Conservation (phyloP, 2,113 vertebrate genomes). For the Brevimyrus niger region DNA sequence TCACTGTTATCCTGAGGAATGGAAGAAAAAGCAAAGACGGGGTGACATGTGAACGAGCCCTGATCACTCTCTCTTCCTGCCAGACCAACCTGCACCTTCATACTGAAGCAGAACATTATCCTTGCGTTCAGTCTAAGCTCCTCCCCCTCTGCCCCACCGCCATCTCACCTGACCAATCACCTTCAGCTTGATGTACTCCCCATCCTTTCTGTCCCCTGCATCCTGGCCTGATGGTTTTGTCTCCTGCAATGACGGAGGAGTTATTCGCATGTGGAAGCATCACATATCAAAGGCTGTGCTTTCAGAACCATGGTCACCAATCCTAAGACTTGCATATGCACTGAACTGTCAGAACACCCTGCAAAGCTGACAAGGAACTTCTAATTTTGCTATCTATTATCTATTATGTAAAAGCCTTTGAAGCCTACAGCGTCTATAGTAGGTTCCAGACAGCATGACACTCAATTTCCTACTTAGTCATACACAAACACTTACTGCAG, state of each 20-base stretch:
- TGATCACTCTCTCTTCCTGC: not conserved
- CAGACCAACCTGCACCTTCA: not conserved
- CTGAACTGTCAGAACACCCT: not conserved
- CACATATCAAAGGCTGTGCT: not conserved
- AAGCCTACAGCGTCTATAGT: not conserved
- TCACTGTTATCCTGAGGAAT: slow-evolving; percentile 92
- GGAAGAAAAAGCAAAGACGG: not conserved
- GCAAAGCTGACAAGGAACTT: not conserved
- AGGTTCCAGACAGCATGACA: not conserved
- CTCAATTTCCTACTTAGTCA: not conserved
- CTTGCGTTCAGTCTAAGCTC: not conserved
- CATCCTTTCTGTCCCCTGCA: slow-evolving; percentile 92
- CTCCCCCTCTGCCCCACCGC: not conserved
- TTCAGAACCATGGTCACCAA: not conserved
- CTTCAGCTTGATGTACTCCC: slow-evolving; percentile 98
- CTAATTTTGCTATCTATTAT: not conserved
- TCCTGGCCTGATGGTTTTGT: slow-evolving; percentile 94
- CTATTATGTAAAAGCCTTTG: not conserved
- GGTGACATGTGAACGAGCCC: not conserved
- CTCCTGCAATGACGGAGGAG: slow-evolving; percentile 64
- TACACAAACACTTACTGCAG: not conserved
- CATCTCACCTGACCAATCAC: slow-evolving; percentile 91
- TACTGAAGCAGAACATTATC: not conserved
- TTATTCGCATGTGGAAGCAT: not conserved
- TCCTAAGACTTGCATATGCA: not conserved